Conservation (phyloP, 2,888 invertebrate genomes). For the Crossocerus cetratus region DNA sequence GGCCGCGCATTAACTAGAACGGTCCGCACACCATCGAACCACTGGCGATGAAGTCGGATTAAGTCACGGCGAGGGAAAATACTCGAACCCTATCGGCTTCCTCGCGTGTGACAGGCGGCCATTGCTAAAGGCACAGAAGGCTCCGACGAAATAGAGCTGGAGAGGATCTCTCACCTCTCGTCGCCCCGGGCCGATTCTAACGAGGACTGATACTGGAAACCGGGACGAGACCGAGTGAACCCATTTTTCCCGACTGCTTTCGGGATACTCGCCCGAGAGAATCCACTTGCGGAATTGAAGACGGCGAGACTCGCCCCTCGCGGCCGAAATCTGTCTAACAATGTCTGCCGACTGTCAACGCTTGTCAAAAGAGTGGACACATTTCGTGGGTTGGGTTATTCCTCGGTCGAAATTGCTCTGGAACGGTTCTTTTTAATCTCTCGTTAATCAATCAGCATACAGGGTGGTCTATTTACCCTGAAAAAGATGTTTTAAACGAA, state of each 20-base stretch:
- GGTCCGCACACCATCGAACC: slow-evolving; percentile 34
- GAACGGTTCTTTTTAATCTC: too few species aligned
- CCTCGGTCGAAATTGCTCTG: too few species aligned
- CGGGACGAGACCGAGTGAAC: slow-evolving; percentile 14
- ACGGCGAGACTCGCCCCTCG: too few species aligned
- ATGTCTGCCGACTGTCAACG: too few species aligned
- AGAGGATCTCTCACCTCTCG: slow-evolving; percentile 21
- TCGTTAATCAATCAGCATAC: too few species aligned
- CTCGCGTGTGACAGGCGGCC: slow-evolving; percentile 37
- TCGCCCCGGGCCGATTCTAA: slow-evolving; percentile 35
- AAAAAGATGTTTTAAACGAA: too few species aligned
- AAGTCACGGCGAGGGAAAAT: slow-evolving; percentile 41
- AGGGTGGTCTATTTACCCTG: too few species aligned
- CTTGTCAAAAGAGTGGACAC: too few species aligned
- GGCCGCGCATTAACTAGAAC: slow-evolving; percentile 48
- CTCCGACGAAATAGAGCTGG: not conserved
- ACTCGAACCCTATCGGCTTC: slow-evolving; percentile 13
- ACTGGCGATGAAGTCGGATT: slow-evolving; percentile 59
- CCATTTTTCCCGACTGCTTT: slow-evolving; percentile 11
- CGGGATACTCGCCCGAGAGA: too few species aligned
- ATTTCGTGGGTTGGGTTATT: too few species aligned
- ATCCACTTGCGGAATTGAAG: too few species aligned
- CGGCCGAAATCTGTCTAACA: too few species aligned
- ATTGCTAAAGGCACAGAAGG: slow-evolving; percentile 1
- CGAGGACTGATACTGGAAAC: slow-evolving; percentile 41